Evolutionary conservation across 2,113 vertebrate genomes (phyloP), one percentile per base, ranked within the genome.

Genomic region (Peromyscus polionotus): DNA sequence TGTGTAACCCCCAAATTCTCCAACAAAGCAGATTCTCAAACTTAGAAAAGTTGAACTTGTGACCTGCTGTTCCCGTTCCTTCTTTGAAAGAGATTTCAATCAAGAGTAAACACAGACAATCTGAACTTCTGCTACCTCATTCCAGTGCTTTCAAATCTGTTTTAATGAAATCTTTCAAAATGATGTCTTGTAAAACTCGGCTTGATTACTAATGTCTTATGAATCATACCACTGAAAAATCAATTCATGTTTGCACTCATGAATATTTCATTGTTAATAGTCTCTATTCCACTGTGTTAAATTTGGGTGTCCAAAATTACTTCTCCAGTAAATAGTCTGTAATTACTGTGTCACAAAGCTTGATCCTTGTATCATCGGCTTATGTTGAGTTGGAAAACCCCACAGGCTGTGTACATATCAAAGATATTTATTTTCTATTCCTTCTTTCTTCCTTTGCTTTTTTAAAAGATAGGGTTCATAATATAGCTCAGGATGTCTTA

Each of bases 81-180:
- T 36, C 39, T 88, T 10, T n/a, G 45, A 92, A 24, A 54, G 26
- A 80, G 39, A 93, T 93, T 95, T 95, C 67, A 88, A 92, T 39
- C 63, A 88, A 93, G 76, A 96, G 67, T 85, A 93, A 88, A 94
- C 77, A 96, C 89, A 96, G 89, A 91, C 75, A 17, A 26, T 90
- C 20, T 96, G 75, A 97, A 93, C 70, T 90, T 68, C 81, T 57
- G 57, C 51, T 76, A 95, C 88, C 96, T 91, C 24, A 39, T 76
- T 93, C 87, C 59, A 79, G 51, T 3, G 45, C 88, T 59, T 91
- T 72, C 57, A 65, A 91, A 88, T 89, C 92, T 86, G 90, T 93
- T 97, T 85, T 81, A 93, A 97, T 92, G 54, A 93, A 80, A 57
- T 81, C 48, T 95, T 94, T 93, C 86, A 86, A 84, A 93, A 81